Percentiles rank a stretch among this genome's conserved stretches.
phyloP scores from a whole-genome alignment of 1,140 invertebrate genomes.

The Medauroidea extradentata region DNA sequence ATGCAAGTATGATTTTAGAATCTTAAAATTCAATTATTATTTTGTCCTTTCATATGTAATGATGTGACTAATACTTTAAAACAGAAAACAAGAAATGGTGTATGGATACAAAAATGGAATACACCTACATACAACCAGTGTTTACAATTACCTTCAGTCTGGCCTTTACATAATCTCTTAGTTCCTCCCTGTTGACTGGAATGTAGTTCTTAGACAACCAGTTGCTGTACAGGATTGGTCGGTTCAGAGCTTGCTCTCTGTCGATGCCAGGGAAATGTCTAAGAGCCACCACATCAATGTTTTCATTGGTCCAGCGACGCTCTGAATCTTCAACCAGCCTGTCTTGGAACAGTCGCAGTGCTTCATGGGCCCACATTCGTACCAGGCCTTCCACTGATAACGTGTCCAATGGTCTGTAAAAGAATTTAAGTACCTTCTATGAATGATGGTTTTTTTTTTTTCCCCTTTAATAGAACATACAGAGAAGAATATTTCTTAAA shows the following conservation, averaged over 20 bases:
- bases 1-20: no score
- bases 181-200: slow-evolving; percentile 90
- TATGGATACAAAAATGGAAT: no score
- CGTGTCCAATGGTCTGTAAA: slow-evolving; percentile 87
- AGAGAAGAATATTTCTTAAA: no score
- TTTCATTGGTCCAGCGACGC: slow-evolving; percentile 96
- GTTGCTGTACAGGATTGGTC: slow-evolving; percentile 97
- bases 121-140: no score
- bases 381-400: slow-evolving; percentile 91
- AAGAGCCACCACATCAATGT: slow-evolving; percentile 89
- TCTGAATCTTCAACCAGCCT: slow-evolving; percentile 92
- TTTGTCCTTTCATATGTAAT: no score
- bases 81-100: no score
- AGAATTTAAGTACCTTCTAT: no score
- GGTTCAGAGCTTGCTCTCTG: slow-evolving; percentile 72
- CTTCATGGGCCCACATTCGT: slow-evolving; percentile 97
- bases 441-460: no score
- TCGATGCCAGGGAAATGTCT: slow-evolving; percentile 95
- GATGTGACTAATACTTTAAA: no score
- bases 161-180: slow-evolving; percentile 95
- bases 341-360: slow-evolving; percentile 94
- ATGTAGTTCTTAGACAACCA: slow-evolving; percentile 99
- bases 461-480: no score
- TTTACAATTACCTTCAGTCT: slow-evolving; percentile 70
- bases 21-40: no score